Evolutionary conservation across 2,113 vertebrate species (phyloP).

Genomic region (Pedionomus torquatus): DNA sequence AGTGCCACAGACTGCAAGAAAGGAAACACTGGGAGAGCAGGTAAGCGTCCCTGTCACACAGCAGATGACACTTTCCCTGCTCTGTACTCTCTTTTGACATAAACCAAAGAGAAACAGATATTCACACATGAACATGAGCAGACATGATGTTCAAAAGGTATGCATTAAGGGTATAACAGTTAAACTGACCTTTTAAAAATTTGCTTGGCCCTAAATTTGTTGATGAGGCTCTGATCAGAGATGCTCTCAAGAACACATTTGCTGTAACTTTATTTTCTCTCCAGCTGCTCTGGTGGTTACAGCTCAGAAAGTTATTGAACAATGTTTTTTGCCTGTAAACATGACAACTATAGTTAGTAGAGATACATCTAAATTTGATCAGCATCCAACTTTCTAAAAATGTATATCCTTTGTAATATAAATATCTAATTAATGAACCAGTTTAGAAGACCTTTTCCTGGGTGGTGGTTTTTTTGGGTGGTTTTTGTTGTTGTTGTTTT

Average conservation of each 20-base stretch:
- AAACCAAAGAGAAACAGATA: neutral
- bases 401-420: neutral
- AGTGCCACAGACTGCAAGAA: neutral
- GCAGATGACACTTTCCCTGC: neutral
- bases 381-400: neutral
- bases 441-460: neutral
- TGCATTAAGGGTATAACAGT: neutral
- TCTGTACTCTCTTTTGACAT: neutral
- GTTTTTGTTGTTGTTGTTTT: too few species aligned
- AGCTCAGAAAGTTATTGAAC: neutral
- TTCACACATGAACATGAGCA: neutral
- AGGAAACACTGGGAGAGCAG: neutral
- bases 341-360: neutral
- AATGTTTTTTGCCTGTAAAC: neutral
- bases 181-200: neutral
- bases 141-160: neutral
- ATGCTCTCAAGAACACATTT: neutral
- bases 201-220: neutral
- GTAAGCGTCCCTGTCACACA: neutral
- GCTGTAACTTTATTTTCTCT: neutral
- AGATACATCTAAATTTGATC: neutral
- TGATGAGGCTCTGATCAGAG: neutral
- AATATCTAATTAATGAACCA: neutral
- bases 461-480: too few species aligned
- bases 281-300: neutral